Evolutionary conservation across 2,113 vertebrate genomes (phyloP).

Genomic region (Pungitius pungitius): DNA sequence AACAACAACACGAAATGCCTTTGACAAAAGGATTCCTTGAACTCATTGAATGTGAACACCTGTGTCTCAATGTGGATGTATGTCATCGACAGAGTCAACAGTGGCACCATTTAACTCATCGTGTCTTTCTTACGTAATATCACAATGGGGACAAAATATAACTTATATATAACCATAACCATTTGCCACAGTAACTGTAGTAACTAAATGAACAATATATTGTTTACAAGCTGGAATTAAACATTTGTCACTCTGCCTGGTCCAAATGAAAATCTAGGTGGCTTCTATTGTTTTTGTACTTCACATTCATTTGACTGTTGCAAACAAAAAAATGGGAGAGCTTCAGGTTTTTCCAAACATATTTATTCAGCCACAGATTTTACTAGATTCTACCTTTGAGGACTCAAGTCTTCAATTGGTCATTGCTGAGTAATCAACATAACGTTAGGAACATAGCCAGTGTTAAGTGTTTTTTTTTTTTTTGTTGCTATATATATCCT

Average conservation of each 20-base stretch:
- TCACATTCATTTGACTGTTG: background rate
- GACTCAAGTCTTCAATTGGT: background rate
- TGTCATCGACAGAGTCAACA: background rate
- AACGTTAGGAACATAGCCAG: background rate
- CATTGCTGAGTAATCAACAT: background rate
- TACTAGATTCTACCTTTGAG: background rate
- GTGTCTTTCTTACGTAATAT: background rate
- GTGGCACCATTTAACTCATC: background rate
- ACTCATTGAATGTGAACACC: background rate
- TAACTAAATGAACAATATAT: no score
- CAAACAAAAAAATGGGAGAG: background rate
- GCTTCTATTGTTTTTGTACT: background rate
- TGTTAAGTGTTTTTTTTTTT: conserved; percentile 5
- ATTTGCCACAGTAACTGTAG: no score
- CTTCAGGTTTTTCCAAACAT: background rate
- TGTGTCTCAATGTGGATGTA: background rate
- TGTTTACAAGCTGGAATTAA: background rate
- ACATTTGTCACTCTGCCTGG: background rate
- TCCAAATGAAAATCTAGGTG: background rate
- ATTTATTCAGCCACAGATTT: background rate
- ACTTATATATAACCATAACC: no score
- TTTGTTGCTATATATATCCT: no score
- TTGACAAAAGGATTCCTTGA: background rate
- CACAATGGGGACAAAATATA: background rate
- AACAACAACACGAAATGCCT: no score